Evolutionary conservation across 2,113 vertebrate species (phyloP), one percentile per base, ranked within the genome.

Genomic region (Phylloscopus trochiloides): DNA sequence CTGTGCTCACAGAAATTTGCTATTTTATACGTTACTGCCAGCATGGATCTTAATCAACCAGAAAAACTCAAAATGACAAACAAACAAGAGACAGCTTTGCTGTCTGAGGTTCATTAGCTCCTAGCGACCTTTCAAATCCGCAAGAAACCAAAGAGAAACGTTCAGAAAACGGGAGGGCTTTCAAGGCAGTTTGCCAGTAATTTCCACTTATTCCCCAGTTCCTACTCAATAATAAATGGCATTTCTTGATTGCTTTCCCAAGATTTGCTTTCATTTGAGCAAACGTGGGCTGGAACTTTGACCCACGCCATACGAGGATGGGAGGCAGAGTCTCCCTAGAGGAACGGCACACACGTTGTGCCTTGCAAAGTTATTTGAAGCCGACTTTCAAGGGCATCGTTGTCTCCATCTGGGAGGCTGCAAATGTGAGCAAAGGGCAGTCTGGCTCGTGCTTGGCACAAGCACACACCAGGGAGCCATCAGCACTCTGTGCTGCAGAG

Each of bases 31-130:
- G 51, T 93, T 97, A 43, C 96, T 97, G 97, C 97, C 96, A 97
- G 94, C 82, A 59, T 63, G 94, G 96, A 95, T 97, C 92, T 97
- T 98, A 98, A 98, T 98, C 98, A 98, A 98, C 97, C 96, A 97
- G 98, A 98, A 98, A 98, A 95, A 95, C 94, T 97, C 96, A 90
- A 97, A 98, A 98, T 96, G 97, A 98, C 97, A 98, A 97, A 97
- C 93, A 97, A 97, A 97, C 97, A 97, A 94, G 96, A 97, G 96
- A 97, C 97, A 98, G 97, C 97, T 97, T 98, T 97, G 92, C 96
- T 97, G 70, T 97, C 95, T 86, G 95, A 98, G 97, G 97, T 98
- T 98, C 98, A 96, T 98, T 98, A 98, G 97, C 97, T 97, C 93
- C 88, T 63, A 94, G 92, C 80, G 94, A 97, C 97, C 95, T 97